These are phyloP conservation scores for Lophochroa leadbeateri DNA, from an alignment of 2,113 vertebrate species.

Conservation along the genomic window DNA sequence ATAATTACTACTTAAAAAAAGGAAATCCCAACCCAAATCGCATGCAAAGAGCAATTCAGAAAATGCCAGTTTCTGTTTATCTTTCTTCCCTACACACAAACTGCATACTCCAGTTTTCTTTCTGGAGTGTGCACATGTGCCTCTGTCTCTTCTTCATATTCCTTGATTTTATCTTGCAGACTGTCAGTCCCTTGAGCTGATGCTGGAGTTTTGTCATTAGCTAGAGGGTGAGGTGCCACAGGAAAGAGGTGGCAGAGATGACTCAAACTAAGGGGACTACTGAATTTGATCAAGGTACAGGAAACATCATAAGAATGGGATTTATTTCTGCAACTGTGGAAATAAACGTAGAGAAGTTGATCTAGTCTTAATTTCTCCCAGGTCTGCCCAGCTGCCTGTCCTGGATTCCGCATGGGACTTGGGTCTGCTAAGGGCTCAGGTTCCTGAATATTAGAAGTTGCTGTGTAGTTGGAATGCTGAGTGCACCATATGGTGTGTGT, in stretches of 20 bases:
- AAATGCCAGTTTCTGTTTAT: background rate
- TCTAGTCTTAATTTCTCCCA: background rate
- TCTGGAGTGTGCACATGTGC: background rate
- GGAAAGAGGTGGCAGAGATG: background rate
- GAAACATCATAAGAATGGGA: background rate
- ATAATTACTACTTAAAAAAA: background rate
- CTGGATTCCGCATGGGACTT: background rate
- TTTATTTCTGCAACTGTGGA: background rate
- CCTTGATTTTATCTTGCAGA: background rate
- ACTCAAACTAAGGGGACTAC: background rate
- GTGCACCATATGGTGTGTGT: rapidly evolving
- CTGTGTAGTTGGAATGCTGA: background rate
- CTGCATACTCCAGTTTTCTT: background rate
- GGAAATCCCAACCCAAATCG: background rate
- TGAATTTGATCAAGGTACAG: background rate
- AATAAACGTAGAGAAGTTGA: background rate
- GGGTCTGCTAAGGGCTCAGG: background rate
- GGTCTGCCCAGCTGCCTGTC: background rate
- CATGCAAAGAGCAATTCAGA: background rate
- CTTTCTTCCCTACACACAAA: background rate
- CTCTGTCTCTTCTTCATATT: background rate
- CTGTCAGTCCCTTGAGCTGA: background rate
- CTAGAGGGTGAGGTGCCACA: background rate
- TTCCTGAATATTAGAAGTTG: background rate
- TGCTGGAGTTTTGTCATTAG: background rate